These are phyloP conservation scores for Nothocercus julius DNA, from an alignment of 2,113 vertebrate genomes.

Conservation along the genomic window DNA sequence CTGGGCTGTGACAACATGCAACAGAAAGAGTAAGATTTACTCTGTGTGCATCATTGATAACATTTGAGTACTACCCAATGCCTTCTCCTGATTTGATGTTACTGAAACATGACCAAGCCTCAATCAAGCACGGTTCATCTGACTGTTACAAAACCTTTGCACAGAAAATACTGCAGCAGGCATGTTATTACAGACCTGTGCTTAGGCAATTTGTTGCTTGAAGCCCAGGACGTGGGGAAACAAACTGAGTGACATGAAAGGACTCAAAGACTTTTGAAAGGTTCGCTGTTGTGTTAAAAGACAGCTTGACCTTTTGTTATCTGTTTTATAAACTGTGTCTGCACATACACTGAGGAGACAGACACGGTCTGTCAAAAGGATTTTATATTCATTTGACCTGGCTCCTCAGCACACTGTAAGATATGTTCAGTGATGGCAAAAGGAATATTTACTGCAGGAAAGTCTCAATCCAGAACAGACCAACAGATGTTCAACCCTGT, in stretches of 20 bases:
- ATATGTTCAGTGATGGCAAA: neutral
- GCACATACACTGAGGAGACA: neutral
- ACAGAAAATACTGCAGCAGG: too few species aligned
- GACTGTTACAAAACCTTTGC: neutral
- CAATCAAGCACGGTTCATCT: neutral
- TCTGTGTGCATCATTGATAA: neutral
- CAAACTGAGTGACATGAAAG: neutral
- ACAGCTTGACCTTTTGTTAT: fast-evolving
- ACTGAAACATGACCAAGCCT: neutral
- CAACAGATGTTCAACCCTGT: neutral
- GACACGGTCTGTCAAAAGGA: neutral
- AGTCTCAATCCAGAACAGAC: neutral
- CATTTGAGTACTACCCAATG: neutral
- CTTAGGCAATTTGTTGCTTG: neutral
- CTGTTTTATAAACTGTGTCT: neutral
- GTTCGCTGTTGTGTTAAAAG: neutral
- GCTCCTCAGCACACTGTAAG: neutral
- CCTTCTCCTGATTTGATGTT: neutral
- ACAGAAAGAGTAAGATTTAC: neutral
- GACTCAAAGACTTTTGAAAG: neutral
- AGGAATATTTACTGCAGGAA: neutral
- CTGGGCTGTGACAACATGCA: neutral
- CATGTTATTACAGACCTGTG: neutral
- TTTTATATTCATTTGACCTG: neutral
- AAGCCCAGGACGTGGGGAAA: neutral